Percentiles rank a stretch among this genome's conserved stretches.
These are phyloP conservation scores for Gymnothorax javanicus DNA, from an alignment of 2,797 vertebrate genomes.

Conservation along the genomic window DNA sequence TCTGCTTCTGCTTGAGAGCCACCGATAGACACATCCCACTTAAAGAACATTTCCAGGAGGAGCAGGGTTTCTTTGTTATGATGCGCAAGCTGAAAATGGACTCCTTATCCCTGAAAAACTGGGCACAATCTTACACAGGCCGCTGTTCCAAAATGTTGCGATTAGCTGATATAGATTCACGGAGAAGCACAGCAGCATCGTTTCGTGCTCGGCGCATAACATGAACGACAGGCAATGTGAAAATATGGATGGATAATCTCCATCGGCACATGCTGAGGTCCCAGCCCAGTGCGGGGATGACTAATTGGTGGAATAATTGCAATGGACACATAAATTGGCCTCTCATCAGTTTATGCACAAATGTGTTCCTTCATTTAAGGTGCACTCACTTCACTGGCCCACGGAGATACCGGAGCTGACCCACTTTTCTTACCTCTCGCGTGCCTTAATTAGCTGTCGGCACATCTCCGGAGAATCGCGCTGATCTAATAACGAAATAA, in stretches of 20 bases:
- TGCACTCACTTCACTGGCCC: neutral
- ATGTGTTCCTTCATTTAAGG: slow-evolving; percentile 4
- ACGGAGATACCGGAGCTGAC: neutral
- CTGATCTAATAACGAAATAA: slow-evolving; percentile 20
- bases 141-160: neutral
- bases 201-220: neutral
- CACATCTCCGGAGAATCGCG: neutral
- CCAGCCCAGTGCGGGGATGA: neutral
- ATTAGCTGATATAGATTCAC: neutral
- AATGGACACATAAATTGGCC: slow-evolving; percentile 13
- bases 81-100: neutral
- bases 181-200: neutral
- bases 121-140: neutral
- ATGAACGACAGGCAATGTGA: neutral
- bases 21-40: neutral
- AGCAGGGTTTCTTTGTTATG: neutral
- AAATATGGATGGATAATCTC: neutral
- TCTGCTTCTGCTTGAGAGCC: neutral
- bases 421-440: neutral
- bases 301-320: neutral
- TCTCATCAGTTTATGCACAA: neutral
- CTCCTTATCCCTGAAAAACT: neutral
- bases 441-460: slow-evolving; percentile 15
- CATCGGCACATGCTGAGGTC: neutral
- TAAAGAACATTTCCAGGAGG: neutral